Evolutionary conservation across 2,113 vertebrate species (phyloP).

Genomic region (Apodemus sylvaticus): DNA sequence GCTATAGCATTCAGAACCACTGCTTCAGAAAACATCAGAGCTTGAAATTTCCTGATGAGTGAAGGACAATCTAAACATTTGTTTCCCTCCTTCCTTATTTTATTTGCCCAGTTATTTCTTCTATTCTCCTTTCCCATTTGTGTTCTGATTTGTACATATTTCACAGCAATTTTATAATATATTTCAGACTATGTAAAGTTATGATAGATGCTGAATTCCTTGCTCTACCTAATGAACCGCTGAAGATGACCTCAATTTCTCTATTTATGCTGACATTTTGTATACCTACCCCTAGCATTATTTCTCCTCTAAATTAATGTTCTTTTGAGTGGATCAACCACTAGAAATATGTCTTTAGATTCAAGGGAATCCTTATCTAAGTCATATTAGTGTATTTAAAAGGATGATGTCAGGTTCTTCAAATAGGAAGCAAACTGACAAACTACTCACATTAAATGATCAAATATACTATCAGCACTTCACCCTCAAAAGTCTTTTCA

Average conservation of each 20-base stretch:
- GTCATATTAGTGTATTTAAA: background rate
- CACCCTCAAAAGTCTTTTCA: background rate
- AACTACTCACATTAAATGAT: slow-evolving; percentile 24
- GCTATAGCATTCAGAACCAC: background rate
- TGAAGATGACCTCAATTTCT: background rate
- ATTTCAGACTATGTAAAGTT: background rate
- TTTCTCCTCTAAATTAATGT: background rate
- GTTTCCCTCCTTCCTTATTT: background rate
- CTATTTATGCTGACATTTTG: background rate
- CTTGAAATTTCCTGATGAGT: background rate
- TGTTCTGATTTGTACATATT: background rate
- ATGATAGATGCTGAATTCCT: background rate
- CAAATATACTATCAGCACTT: background rate
- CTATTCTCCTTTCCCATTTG: accelerated
- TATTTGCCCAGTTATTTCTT: background rate
- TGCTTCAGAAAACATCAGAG: background rate
- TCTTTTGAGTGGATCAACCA: background rate
- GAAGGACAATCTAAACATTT: background rate
- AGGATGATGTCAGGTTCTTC: slow-evolving; percentile 11
- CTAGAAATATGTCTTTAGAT: background rate
- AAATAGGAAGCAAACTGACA: slow-evolving; percentile 20
- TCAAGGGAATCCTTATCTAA: background rate
- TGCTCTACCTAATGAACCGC: background rate
- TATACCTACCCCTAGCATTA: background rate
- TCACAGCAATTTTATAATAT: background rate